Percentiles rank a stretch among this genome's conserved stretches.
These are phyloP conservation scores for Pandemis heparana DNA, from an alignment of 2,888 invertebrate genomes.

Conservation along the genomic window DNA sequence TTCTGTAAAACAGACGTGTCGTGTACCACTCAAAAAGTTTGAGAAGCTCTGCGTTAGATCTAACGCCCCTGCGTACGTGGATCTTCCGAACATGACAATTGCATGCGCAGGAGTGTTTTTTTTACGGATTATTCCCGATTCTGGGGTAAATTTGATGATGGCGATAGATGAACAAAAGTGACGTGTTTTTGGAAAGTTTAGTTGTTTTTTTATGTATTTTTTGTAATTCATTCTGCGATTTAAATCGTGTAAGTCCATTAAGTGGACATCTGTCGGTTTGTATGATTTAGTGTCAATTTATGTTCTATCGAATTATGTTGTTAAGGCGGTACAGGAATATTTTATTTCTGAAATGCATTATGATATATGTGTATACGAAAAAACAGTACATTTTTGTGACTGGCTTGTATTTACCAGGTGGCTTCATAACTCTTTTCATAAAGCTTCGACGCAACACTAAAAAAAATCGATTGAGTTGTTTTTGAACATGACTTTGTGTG, in stretches of 20 bases:
- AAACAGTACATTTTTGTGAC: too few species aligned
- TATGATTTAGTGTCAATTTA: too few species aligned
- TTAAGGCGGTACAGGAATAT: too few species aligned
- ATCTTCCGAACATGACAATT: slow-evolving; percentile 5
- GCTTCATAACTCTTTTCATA: too few species aligned
- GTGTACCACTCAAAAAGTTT: not conserved
- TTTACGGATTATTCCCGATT: slow-evolving; percentile 40
- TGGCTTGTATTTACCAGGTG: too few species aligned
- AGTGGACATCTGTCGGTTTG: too few species aligned
- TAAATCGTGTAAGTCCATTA: not conserved
- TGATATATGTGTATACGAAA: too few species aligned
- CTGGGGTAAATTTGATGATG: slow-evolving; percentile 37
- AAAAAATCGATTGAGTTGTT: too few species aligned
- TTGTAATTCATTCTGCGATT: not conserved
- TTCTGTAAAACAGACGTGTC: not conserved
- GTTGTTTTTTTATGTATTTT: not conserved
- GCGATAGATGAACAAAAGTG: not conserved
- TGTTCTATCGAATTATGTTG: too few species aligned
- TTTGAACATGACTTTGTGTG: too few species aligned
- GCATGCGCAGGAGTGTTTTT: slow-evolving; percentile 25
- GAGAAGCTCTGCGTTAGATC: slow-evolving; percentile 2
- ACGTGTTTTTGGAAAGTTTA: not conserved
- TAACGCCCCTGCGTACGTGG: slow-evolving; percentile 30
- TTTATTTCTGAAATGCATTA: too few species aligned
- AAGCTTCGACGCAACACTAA: too few species aligned